A percentile compares a stretch with the other conserved stretches of the same genome.
These are phyloP conservation scores for Penaeus monodon DNA, from an alignment of 2,888 invertebrate genomes.

Conservation along the genomic window DNA sequence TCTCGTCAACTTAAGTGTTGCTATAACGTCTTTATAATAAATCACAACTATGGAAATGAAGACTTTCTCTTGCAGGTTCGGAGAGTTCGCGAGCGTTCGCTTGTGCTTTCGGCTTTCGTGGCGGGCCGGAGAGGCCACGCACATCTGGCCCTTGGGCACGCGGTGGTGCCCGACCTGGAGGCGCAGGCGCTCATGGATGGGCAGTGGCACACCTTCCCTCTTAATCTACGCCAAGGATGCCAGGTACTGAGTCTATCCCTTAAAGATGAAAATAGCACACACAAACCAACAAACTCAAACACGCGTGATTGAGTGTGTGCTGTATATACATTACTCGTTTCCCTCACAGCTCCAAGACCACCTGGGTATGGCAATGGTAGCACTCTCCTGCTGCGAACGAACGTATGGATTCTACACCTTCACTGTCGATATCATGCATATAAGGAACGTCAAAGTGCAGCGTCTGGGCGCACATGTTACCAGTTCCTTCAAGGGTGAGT, in stretches of 20 bases:
- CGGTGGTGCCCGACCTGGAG: conserved; percentile 28
- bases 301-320: too few relatives aligned
- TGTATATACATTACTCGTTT: too few relatives aligned
- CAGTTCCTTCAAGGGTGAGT: conserved; percentile 39
- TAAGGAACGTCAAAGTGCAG: conserved; percentile 40
- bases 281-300: too few relatives aligned
- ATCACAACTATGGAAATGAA: too few relatives aligned
- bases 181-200: conserved; percentile 12
- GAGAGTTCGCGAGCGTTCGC: neutral
- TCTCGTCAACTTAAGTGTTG: too few relatives aligned
- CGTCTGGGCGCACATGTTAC: conserved; percentile 19
- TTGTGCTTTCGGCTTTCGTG: conserved; percentile 28
- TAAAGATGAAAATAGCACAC: too few relatives aligned
- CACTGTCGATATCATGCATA: conserved; percentile 31
- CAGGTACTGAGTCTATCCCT: neutral
- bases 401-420: conserved; percentile 30
- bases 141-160: conserved; percentile 45
- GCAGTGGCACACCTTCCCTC: conserved; percentile 28
- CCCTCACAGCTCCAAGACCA: conserved; percentile 37
- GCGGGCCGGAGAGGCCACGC: neutral
- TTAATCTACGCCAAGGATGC: conserved; percentile 39
- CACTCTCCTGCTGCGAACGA: conserved; percentile 43
- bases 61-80: conserved; percentile 1
- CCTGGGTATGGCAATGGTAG: conserved; percentile 31
- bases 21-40: too few relatives aligned